Evolutionary conservation across 2,113 vertebrate genomes (phyloP).

Genomic region (Mastomys coucha): DNA sequence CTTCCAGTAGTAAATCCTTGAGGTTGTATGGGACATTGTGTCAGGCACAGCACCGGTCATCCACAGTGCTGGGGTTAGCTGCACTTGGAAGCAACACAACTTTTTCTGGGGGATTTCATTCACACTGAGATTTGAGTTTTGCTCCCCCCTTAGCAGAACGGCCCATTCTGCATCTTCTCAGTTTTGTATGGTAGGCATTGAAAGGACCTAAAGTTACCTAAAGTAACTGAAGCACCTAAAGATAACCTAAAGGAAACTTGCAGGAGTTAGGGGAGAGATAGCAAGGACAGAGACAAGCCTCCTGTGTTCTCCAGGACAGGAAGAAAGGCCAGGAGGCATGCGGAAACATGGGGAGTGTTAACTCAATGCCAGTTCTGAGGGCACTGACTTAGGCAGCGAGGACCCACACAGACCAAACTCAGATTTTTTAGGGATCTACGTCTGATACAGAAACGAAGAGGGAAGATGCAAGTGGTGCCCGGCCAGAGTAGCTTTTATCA

Average conservation of each 20-base stretch:
- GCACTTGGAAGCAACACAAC: background rate
- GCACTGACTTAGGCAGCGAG: background rate
- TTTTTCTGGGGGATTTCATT: background rate
- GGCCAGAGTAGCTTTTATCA: background rate
- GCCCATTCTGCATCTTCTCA: background rate
- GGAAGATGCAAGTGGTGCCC: background rate
- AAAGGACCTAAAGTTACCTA: too few relatives aligned
- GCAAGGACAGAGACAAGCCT: background rate
- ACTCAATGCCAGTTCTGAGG: background rate
- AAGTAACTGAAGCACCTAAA: too few relatives aligned
- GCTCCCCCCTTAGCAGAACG: background rate
- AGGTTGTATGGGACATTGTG: background rate
- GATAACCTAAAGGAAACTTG: background rate
- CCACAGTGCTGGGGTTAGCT: background rate
- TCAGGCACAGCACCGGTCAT: background rate
- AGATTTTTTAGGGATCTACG: background rate
- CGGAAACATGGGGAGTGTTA: fast-evolving
- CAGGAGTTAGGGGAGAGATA: background rate
- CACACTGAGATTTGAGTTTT: background rate
- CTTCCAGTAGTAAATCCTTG: background rate
- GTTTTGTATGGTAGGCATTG: background rate
- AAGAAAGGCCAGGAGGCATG: background rate
- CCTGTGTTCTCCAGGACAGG: background rate
- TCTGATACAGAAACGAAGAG: background rate
- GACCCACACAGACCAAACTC: background rate